Evolutionary conservation across 2,113 vertebrate species (phyloP).

Genomic region (Nothocercus julius): DNA sequence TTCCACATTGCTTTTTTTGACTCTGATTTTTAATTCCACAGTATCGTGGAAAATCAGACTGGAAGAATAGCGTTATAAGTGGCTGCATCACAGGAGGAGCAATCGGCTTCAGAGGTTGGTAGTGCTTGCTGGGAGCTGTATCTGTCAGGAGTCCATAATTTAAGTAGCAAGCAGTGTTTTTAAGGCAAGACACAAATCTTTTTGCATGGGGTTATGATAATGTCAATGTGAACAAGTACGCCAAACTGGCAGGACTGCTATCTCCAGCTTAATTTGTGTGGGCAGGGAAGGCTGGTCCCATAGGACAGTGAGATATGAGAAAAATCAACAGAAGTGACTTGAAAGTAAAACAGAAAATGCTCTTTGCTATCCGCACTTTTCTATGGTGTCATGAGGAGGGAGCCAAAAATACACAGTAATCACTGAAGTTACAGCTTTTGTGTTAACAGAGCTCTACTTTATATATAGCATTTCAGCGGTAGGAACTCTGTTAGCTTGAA

Average conservation of each 20-base stretch:
- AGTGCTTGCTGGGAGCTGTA: background rate
- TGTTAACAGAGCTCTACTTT: background rate
- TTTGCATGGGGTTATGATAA: background rate
- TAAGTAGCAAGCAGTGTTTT: background rate
- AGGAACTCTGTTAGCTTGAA: background rate
- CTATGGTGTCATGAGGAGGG: background rate
- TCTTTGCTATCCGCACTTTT: background rate
- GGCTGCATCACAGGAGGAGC: constrained; percentile 95
- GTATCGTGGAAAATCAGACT: constrained; percentile 95
- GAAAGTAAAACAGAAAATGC: background rate
- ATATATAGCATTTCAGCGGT: background rate
- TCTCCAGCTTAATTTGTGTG: background rate
- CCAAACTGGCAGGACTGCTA: background rate
- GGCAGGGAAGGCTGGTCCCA: background rate
- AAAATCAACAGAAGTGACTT: background rate
- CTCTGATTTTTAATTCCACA: constrained; percentile 53
- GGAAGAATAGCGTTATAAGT: constrained; percentile 96
- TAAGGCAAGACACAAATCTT: background rate
- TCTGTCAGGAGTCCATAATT: background rate
- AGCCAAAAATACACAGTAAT: background rate
- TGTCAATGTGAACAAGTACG: background rate
- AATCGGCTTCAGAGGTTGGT: constrained; percentile 93
- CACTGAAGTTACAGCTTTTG: background rate
- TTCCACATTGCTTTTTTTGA: background rate
- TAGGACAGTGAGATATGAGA: background rate